Base-by-base conservation (phyloP, 2,888 invertebrate genomes). In the Mimas tiliae region DNA sequence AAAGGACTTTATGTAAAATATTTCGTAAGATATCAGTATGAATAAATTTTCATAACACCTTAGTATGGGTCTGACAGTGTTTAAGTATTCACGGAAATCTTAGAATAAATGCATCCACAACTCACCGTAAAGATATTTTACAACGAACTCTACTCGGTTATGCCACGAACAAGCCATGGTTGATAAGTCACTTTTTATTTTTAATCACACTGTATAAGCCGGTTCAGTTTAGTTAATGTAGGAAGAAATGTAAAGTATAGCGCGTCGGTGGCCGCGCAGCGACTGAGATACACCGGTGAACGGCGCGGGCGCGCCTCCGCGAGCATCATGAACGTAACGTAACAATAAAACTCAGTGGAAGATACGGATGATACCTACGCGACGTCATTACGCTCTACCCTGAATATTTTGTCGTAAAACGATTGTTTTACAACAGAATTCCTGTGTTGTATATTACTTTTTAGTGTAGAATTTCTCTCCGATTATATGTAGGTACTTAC, bases 81-180 rank as follows among this genome's bases (percentile, higher is more conserved):
- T 14, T 47, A 16, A 34, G 9, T 1, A 33, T 33, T 51, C 48
- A 53, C 21, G 6, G 16, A 16, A 12, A 51, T 27, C 6, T 45
- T 53, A 55, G 7, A 19, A 33, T 14, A 6, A 19, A 51, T 27
- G 27, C 27, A 27, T 4, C 27, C 8, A 50, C 11, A 62, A 94
- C 96, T 95, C 91, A 97, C 97, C 97, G 84, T 97, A 97, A 79
- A 97, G 95, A 89, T 96, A 96, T 86, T 95, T 95, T 76, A 97
- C 96, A 83, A 97, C 96, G 88, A 97, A 97, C 83, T 95, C 95
- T 73, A 97, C 97, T 85, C 97, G 95, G 90, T 96, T 97, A 84
- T 97, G 96, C 97, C 97, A 97, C 82, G 95, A 95, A 91, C 97
- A 97, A 68, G 97, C 96, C 97, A 97, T 97, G 58, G 66, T 67